A percentile compares a stretch with the other conserved stretches of the same genome.
Evolutionary conservation across 2,113 vertebrate species (phyloP).

Genomic region (Xiphias gladius): DNA sequence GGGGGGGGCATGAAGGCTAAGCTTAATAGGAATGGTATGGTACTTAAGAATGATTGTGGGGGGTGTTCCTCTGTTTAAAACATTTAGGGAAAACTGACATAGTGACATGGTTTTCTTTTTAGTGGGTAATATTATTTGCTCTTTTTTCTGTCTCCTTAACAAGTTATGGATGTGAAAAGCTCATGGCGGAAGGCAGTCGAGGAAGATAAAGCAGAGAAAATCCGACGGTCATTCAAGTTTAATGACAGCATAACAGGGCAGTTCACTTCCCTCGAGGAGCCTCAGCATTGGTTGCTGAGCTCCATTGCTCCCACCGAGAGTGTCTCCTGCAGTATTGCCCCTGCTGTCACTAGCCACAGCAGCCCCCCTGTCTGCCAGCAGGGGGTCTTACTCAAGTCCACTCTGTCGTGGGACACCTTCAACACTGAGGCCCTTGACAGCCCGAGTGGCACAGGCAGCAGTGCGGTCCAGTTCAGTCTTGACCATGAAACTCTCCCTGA

Average conservation of each 20-base stretch:
- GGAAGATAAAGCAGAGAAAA: slow-evolving; percentile 73
- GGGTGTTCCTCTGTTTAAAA: not conserved
- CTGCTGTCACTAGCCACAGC: not conserved
- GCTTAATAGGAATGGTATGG: not conserved
- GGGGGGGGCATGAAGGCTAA: not conserved
- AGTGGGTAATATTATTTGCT: not conserved
- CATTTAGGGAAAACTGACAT: not conserved
- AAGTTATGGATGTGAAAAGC: slow-evolving; percentile 82
- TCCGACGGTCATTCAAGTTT: not conserved
- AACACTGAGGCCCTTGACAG: slow-evolving; percentile 22
- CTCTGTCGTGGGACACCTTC: slow-evolving; percentile 72
- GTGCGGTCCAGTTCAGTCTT: slow-evolving; percentile 74
- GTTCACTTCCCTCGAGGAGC: slow-evolving; percentile 2
- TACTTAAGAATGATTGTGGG: not conserved
- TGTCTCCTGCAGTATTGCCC: not conserved
- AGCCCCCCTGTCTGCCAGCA: slow-evolving; percentile 47
- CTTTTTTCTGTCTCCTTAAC: accelerated
- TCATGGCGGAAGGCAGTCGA: slow-evolving; percentile 83
- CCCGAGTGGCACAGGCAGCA: slow-evolving; percentile 61
- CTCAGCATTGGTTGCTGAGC: not conserved
- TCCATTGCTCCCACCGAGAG: not conserved
- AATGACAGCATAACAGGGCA: not conserved
- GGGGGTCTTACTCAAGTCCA: slow-evolving; percentile 40
- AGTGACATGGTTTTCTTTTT: too few species aligned
- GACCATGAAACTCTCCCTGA: slow-evolving; percentile 81